These are phyloP conservation scores for Sinonovacula constricta DNA, from an alignment of 1,140 invertebrate genomes.

Conservation along the genomic window DNA sequence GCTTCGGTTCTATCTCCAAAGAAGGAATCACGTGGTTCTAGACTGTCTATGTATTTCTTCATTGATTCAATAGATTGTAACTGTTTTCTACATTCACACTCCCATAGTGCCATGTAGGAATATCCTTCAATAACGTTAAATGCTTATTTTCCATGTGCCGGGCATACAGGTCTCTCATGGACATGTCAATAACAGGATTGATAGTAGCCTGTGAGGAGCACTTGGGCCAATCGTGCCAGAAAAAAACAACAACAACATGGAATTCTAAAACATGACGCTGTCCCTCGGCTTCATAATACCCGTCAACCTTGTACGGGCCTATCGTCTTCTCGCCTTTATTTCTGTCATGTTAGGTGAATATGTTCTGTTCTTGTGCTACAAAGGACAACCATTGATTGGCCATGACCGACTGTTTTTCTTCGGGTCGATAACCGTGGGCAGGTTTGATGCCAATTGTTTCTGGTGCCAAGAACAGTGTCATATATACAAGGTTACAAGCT, in stretches of 20 bases:
- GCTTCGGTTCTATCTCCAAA: no score
- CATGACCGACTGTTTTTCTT: no score
- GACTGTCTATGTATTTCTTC: no score
- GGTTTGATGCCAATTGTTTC: no score
- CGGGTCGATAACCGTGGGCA: no score
- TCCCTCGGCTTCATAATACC: slow-evolving; percentile 8
- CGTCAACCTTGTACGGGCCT: slow-evolving; percentile 35
- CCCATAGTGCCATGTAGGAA: neutral
- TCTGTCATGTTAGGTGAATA: slow-evolving; percentile 27
- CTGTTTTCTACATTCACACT: neutral
- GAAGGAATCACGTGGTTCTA: no score
- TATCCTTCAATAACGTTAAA: neutral
- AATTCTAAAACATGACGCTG: slow-evolving; percentile 34
- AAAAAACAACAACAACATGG: slow-evolving; percentile 49
- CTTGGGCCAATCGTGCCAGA: slow-evolving; percentile 56
- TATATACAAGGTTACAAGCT: slow-evolving; percentile 10
- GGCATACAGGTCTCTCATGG: slow-evolving; percentile 39
- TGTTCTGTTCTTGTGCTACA: neutral
- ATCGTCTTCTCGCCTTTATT: no score
- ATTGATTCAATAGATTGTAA: neutral
- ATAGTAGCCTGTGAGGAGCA: slow-evolving; percentile 33
- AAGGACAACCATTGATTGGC: slow-evolving; percentile 2
- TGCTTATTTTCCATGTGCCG: slow-evolving; percentile 1
- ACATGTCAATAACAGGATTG: slow-evolving; percentile 7
- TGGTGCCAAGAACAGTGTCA: neutral